phyloP scores from a whole-genome alignment of 2,797 vertebrate species.

The Onychomys leucogaster region DNA sequence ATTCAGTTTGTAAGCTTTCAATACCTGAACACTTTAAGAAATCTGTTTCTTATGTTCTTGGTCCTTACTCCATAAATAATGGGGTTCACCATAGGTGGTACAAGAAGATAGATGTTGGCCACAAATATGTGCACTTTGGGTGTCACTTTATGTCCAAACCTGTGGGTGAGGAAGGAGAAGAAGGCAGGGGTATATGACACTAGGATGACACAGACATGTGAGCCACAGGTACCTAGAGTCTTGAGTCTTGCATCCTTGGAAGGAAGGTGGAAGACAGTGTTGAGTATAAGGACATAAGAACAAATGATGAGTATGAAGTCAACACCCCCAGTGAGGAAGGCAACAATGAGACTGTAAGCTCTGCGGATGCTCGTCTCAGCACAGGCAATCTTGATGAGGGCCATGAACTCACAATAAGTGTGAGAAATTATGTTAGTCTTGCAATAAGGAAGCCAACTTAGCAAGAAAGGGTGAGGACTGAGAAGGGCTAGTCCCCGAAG shows the following conservation, averaged over 20 bases:
- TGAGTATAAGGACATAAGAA: slow-evolving; percentile 72
- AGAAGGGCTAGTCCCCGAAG: slow-evolving; percentile 24
- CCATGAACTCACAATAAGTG: slow-evolving; percentile 78
- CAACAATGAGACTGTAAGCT: slow-evolving; percentile 70
- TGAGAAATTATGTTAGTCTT: slow-evolving; percentile 66
- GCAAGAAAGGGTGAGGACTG: slow-evolving; percentile 71
- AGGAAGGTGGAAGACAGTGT: slow-evolving; percentile 69
- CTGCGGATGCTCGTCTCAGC: slow-evolving; percentile 69
- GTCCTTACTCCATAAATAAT: slow-evolving; percentile 76
- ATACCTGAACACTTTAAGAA: slow-evolving; percentile 64
- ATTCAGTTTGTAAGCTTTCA: not conserved
- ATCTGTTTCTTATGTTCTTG: slow-evolving; percentile 55
- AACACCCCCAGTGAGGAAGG: slow-evolving; percentile 68
- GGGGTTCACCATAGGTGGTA: slow-evolving; percentile 76
- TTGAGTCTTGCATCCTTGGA: slow-evolving; percentile 72
- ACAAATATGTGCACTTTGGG: slow-evolving; percentile 74
- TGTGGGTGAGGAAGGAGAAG: slow-evolving; percentile 78
- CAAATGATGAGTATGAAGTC: slow-evolving; percentile 74
- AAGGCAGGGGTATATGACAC: slow-evolving; percentile 74
- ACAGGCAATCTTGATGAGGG: slow-evolving; percentile 76
- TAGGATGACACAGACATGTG: slow-evolving; percentile 73
- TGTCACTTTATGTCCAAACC: slow-evolving; percentile 59
- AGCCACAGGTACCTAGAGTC: slow-evolving; percentile 73
- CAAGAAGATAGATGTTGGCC: slow-evolving; percentile 76
- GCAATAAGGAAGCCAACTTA: slow-evolving; percentile 81